phyloP scores from a whole-genome alignment of 2,888 invertebrate species.

The Tineola bisselliella region DNA sequence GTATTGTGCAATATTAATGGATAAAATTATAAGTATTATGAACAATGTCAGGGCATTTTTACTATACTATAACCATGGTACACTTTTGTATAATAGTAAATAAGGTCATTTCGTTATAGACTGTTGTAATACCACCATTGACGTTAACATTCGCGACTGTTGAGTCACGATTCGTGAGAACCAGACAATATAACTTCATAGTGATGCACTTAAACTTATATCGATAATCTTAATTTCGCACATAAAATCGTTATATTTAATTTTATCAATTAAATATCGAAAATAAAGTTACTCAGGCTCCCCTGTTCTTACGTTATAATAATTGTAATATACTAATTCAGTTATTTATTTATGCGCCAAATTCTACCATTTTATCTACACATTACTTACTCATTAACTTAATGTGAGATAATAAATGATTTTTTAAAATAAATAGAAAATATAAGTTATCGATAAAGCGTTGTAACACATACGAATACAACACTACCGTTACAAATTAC shows the following conservation, averaged over 20 bases:
- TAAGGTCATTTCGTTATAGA: slow-evolving; percentile 2
- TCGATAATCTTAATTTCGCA: background rate
- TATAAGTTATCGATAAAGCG: no score
- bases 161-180: slow-evolving; percentile 8
- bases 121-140: background rate
- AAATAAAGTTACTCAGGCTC: no score
- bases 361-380: no score
- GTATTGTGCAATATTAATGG: no score
- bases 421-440: background rate
- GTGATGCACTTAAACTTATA: background rate
- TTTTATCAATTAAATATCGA: no score
- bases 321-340: no score
- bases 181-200: background rate
- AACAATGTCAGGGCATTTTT: background rate
- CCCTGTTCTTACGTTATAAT: no score
- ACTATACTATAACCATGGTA: background rate
- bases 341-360: no score
- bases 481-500: background rate
- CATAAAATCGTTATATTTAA: no score
- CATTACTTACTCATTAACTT: background rate
- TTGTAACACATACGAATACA: background rate
- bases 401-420: background rate
- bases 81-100: background rate
- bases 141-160: background rate
- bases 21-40: background rate